Evolutionary conservation across 2,797 vertebrate genomes (phyloP).

Genomic region (Glossophaga mutica): DNA sequence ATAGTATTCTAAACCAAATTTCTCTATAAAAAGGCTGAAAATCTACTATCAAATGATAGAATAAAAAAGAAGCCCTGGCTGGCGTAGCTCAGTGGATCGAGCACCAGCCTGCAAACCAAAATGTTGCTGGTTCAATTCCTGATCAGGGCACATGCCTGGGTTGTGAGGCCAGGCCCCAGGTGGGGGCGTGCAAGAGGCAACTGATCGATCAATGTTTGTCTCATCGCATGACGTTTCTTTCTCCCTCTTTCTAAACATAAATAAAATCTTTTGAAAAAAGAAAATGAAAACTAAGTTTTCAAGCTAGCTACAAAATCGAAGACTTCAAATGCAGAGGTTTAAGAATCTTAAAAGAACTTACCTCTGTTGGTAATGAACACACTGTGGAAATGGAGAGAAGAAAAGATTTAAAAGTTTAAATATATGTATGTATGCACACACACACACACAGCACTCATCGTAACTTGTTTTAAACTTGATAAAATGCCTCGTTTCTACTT

Average conservation of each 20-base stretch:
- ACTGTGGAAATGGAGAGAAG: constrained; percentile 82
- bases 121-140: not conserved
- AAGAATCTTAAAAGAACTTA: constrained; percentile 79
- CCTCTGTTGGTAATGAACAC: constrained; percentile 97
- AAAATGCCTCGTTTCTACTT: not conserved
- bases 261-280: not conserved
- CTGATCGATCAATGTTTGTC: too few species aligned
- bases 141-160: not conserved
- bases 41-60: not conserved
- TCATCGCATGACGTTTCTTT: not conserved
- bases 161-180: not conserved
- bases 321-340: not conserved
- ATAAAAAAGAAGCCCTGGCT: not conserved
- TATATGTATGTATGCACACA: not conserved
- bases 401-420: constrained; percentile 21
- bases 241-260: not conserved
- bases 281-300: not conserved
- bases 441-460: not conserved
- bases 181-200: not conserved
- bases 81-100: not conserved
- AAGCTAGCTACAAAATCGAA: not conserved
- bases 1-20: constrained; percentile 12
- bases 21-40: not conserved
- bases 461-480: not conserved
- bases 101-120: not conserved